These are phyloP conservation scores for Pogonus chalceus DNA, from an alignment of 1,140 invertebrate genomes.

Conservation along the genomic window DNA sequence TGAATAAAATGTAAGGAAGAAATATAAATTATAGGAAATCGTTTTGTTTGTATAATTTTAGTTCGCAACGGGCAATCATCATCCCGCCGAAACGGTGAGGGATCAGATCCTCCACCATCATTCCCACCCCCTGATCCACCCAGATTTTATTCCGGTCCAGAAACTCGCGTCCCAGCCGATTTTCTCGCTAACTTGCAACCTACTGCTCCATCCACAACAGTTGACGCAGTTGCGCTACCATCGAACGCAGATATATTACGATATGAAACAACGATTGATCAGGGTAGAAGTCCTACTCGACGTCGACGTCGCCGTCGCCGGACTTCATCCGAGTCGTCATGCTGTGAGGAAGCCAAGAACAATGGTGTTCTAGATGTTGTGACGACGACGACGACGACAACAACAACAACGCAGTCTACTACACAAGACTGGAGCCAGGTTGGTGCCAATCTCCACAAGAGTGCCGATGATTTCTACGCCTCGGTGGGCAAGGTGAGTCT, in stretches of 20 bases:
- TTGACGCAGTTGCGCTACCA: no score
- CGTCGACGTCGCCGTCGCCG: conserved; percentile 12
- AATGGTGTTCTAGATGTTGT: neutral
- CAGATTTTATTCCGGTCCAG: neutral
- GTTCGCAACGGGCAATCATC: neutral
- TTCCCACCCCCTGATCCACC: neutral
- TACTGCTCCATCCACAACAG: neutral
- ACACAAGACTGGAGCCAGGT: conserved; percentile 28
- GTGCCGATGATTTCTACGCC: conserved; percentile 23
- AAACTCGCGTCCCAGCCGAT: neutral
- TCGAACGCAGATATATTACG: neutral
- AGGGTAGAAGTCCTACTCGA: neutral
- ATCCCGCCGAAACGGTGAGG: neutral
- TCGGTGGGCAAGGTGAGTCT: conserved; percentile 19
- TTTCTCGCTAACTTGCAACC: neutral
- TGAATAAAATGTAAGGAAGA: no score
- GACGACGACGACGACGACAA: conserved; percentile 9
- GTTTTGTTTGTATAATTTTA: neutral
- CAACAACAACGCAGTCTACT: conserved; percentile 9
- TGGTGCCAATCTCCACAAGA: conserved; percentile 23
- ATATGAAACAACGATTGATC: neutral
- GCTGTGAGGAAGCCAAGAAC: conserved; percentile 21
- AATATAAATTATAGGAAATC: no score
- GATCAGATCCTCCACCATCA: neutral
- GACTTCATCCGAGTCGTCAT: conserved; percentile 20